A percentile compares a stretch with the other conserved stretches of the same genome.
These are phyloP conservation scores for Trichonephila inaurata DNA, from an alignment of 1,140 invertebrate species.

Conservation along the genomic window DNA sequence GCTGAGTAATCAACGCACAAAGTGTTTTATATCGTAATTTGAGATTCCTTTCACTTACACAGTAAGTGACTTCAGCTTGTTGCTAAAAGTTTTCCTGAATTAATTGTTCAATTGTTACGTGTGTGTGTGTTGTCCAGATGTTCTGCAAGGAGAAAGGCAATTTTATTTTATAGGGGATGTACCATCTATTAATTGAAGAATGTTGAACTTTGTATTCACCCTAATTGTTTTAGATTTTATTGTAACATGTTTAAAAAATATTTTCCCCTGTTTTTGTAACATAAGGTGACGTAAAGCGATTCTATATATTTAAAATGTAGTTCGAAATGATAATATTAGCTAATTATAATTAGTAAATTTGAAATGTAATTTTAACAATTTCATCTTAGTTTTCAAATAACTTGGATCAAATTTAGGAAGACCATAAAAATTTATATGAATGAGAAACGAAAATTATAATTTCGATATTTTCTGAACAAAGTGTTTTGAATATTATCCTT, in stretches of 20 bases:
- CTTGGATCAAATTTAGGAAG: too few species aligned
- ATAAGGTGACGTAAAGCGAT: too few species aligned
- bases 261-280: too few species aligned
- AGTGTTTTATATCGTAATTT: not conserved
- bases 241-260: not conserved
- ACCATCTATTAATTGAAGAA: not conserved
- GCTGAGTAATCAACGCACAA: slow-evolving; percentile 40
- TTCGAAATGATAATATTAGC: too few species aligned
- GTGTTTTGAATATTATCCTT: too few species aligned
- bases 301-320: too few species aligned
- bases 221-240: not conserved
- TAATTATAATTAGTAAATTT: too few species aligned
- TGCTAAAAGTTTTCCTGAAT: not conserved
- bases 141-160: not conserved
- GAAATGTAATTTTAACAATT: too few species aligned
- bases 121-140: not conserved
- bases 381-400: too few species aligned
- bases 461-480: too few species aligned
- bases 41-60: slow-evolving; percentile 25
- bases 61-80: slow-evolving; percentile 22
- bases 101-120: not conserved
- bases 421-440: too few species aligned
- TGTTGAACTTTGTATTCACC: not conserved
- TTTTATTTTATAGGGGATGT: not conserved
- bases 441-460: too few species aligned